Evolutionary conservation across 1,140 invertebrate genomes (phyloP), one percentile per base, ranked within the genome.

Genomic region (Macrocentrus cingulum): DNA sequence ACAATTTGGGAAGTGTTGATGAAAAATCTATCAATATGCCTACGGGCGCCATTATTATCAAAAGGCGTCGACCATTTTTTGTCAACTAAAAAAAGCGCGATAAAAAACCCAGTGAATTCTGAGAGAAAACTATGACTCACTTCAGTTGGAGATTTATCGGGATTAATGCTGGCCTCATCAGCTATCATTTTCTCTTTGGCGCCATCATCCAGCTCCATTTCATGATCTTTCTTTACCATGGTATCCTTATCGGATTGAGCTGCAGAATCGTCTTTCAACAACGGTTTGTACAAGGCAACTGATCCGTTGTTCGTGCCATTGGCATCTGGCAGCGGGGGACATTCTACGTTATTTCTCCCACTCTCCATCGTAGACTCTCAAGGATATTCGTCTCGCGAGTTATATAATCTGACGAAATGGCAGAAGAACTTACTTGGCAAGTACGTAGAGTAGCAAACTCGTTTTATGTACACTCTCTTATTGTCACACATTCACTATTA

Each of bases 161-260:
- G 68, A 16, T 83, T 76, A 4, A 83, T 79, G 63, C 85, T 86
- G 1, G 81, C 82, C 2, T 85, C 85, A 42, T 85, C 83, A 1
- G 82, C 78, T 1, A 89, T 81, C 81, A 90, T 85, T 63, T 85
- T 85, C 67, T 90, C 88, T 52, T 85, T 81, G 2, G 84, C 85
- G 3, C 81, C 85, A 72, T 87, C 85, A 23, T 76, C 71, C 52
- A 71, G 50, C 1, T 76, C 76, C 13, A 19, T 9, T 13, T 62
- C 50, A 7, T 55, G 45, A 23, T 61, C 49, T 13, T 42, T 45
- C 29, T 63, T 46, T 5, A 11, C 34, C 22, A 37, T 37, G 1
- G 1, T 16, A 1, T 60, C 59, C 3, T 48, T 22, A 8, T 36
- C 32, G 16, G 7, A 37, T 51, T 56, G n/a, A 6, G 9, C 18